These are phyloP conservation scores for Corythoichthys intestinalis DNA, from an alignment of 2,113 vertebrate genomes.

Conservation along the genomic window DNA sequence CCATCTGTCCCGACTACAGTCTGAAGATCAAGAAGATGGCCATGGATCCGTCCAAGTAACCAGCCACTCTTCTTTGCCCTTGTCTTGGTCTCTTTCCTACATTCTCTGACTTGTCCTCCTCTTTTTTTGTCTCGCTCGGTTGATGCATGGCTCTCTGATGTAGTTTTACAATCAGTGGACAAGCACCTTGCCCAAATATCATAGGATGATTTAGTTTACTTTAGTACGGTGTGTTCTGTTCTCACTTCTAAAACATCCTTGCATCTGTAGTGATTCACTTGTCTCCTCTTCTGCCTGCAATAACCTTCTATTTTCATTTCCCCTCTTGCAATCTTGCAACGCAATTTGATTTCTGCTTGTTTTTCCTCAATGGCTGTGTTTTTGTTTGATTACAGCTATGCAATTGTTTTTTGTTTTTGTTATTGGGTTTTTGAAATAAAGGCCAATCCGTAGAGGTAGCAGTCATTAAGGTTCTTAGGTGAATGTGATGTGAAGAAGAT, in stretches of 20 bases:
- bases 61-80: slow-evolving; percentile 26
- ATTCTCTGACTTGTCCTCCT: slow-evolving; percentile 6
- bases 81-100: slow-evolving; percentile 11
- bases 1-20: slow-evolving; percentile 78
- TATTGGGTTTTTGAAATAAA: neutral
- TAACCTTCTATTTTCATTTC: neutral
- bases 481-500: neutral
- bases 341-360: neutral
- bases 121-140: neutral
- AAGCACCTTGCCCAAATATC: neutral
- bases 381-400: neutral
- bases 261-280: slow-evolving; percentile 10
- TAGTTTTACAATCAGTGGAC: slow-evolving; percentile 10
- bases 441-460: neutral
- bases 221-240: slow-evolving; percentile 20
- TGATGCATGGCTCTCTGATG: slow-evolving; percentile 25
- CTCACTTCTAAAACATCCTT: slow-evolving; percentile 12
- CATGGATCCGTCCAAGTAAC: slow-evolving; percentile 79
- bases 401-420: neutral
- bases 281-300: slow-evolving; percentile 17
- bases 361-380: neutral
- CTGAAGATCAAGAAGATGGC: slow-evolving; percentile 77
- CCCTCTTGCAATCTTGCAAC: neutral
- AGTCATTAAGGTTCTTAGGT: neutral
- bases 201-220: neutral